Evolutionary conservation across 2,888 invertebrate species (phyloP).

Genomic region (Timema podura): DNA sequence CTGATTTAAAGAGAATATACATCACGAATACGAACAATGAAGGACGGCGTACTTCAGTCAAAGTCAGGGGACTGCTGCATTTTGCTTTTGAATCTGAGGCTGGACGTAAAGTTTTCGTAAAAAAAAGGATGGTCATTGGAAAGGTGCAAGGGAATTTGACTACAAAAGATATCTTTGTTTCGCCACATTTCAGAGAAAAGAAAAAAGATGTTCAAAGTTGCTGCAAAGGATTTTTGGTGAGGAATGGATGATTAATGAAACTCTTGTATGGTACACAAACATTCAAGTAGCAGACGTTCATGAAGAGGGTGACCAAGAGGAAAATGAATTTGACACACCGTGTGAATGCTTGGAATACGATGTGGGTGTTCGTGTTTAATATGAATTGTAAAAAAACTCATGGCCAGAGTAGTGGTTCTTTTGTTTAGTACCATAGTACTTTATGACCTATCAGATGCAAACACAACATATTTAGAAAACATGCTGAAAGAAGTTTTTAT

Average conservation of each 20-base stretch:
- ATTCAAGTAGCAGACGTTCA: background rate
- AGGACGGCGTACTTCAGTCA: background rate
- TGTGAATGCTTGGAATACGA: too few species aligned
- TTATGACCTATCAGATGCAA: too few species aligned
- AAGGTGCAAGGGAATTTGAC: background rate
- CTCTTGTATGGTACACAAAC: background rate
- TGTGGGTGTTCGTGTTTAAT: too few species aligned
- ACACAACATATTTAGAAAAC: too few species aligned
- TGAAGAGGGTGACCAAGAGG: too few species aligned
- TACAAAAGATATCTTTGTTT: background rate
- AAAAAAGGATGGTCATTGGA: background rate
- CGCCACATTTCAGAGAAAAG: background rate
- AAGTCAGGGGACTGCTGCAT: background rate
- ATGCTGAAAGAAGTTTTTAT: too few species aligned
- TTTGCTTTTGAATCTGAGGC: background rate
- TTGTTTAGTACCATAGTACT: too few species aligned
- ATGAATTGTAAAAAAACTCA: too few species aligned
- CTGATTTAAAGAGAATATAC: background rate
- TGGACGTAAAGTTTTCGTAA: background rate
- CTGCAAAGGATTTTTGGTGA: background rate
- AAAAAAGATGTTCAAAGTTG: background rate
- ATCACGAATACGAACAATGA: background rate
- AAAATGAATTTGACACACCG: too few species aligned
- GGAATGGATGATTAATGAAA: background rate
- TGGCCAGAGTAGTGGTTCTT: too few species aligned